phyloP scores from a whole-genome alignment of 2,113 vertebrate genomes.

The Pedionomus torquatus region DNA sequence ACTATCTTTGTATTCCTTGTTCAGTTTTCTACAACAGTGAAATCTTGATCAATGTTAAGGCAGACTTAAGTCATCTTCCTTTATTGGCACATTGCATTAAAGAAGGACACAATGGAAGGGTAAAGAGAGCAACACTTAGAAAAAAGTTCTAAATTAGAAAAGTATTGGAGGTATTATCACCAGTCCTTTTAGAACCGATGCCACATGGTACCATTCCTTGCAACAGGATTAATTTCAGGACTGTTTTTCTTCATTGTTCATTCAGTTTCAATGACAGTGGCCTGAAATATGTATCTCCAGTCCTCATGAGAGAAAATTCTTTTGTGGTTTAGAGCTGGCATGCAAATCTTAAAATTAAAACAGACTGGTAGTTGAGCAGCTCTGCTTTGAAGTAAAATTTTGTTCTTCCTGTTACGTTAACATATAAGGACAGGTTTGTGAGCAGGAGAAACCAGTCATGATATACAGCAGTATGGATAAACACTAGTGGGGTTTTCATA shows the following conservation, averaged over 20 bases:
- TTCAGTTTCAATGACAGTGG: background rate
- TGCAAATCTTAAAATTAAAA: background rate
- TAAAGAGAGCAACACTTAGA: background rate
- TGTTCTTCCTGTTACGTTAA: background rate
- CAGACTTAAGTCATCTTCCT: background rate
- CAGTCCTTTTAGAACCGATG: background rate
- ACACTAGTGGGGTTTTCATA: background rate
- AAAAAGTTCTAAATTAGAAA: background rate
- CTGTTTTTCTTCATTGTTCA: background rate
- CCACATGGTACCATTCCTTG: background rate
- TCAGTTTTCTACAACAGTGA: background rate
- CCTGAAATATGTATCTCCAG: background rate
- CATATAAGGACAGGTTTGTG: background rate
- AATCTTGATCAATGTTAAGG: background rate
- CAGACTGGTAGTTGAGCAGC: background rate
- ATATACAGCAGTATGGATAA: background rate
- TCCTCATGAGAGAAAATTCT: background rate
- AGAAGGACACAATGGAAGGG: background rate
- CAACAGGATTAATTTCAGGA: background rate
- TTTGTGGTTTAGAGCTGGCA: background rate
- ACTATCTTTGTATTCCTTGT: background rate
- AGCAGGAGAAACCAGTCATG: accelerated
- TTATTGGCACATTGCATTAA: background rate
- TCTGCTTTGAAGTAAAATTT: background rate
- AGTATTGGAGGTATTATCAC: background rate